A percentile compares a stretch with the other conserved stretches of the same genome.
These are phyloP conservation scores for Turnix velox DNA, from an alignment of 2,113 vertebrate genomes.

Conservation along the genomic window DNA sequence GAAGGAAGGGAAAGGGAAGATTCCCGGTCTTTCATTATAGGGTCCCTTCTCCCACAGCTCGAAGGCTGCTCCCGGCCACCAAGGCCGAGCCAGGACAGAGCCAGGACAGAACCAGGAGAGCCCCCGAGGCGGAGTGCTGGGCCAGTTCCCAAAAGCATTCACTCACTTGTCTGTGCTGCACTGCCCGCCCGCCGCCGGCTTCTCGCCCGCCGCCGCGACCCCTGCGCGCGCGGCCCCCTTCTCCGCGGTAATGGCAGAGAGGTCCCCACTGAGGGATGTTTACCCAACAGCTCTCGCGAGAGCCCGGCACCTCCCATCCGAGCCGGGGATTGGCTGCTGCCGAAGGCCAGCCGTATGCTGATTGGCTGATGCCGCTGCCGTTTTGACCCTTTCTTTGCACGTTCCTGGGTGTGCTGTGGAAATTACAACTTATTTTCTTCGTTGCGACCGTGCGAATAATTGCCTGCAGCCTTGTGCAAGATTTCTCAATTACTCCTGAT, in stretches of 20 bases:
- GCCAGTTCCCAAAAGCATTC: neutral
- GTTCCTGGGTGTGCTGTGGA: too few relatives aligned
- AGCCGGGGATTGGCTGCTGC: neutral
- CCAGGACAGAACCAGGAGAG: neutral
- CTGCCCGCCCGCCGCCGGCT: neutral
- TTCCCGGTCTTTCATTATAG: neutral
- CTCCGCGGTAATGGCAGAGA: neutral
- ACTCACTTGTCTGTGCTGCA: neutral
- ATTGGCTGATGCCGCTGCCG: neutral
- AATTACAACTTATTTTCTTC: too few relatives aligned
- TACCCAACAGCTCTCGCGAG: conserved; percentile 49
- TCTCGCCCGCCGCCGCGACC: neutral
- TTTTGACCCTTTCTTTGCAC: too few relatives aligned
- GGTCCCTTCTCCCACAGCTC: neutral
- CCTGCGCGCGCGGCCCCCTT: neutral
- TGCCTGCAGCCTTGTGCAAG: neutral
- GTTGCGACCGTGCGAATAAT: neutral
- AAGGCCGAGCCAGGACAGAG: neutral
- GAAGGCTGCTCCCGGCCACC: neutral
- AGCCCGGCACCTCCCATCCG: neutral
- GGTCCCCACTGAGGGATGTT: neutral
- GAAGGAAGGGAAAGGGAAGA: neutral
- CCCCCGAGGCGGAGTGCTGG: too few relatives aligned
- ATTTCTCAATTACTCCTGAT: neutral
- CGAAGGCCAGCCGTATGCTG: too few relatives aligned